phyloP scores from a whole-genome alignment of 2,797 vertebrate genomes.

The Acanthis flammea region DNA sequence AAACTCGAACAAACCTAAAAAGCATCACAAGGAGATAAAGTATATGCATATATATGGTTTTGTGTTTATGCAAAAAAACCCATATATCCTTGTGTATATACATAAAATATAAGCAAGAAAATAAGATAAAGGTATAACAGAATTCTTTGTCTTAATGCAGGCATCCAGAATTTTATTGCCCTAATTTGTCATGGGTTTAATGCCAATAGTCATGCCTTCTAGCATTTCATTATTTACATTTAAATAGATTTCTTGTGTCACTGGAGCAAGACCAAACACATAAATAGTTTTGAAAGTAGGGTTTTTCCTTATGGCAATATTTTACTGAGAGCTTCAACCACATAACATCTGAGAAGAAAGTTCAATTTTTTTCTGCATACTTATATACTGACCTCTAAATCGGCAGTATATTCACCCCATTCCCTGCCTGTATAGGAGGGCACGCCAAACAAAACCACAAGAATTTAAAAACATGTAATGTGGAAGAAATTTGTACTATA shows the following conservation, averaged over 20 bases:
- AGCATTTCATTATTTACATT: background rate
- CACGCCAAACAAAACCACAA: background rate
- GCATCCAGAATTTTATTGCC: background rate
- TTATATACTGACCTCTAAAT: background rate
- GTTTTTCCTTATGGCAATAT: background rate
- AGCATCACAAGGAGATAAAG: background rate
- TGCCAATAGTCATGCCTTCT: background rate
- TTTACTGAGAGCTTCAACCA: background rate
- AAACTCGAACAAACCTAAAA: fast-evolving
- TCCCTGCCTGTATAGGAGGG: background rate
- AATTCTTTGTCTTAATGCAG: background rate
- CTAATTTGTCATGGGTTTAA: background rate
- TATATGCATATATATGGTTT: background rate
- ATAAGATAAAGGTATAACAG: background rate
- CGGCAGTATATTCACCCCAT: background rate
- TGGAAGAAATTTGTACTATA: background rate
- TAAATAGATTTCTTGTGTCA: background rate
- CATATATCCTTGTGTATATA: background rate
- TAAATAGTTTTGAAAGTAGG: background rate
- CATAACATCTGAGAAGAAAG: background rate
- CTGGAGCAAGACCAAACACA: background rate
- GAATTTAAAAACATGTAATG: background rate
- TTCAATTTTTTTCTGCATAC: background rate
- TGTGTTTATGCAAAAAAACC: fast-evolving
- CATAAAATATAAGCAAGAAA: background rate